A percentile compares a stretch with the other conserved stretches of the same genome.
Conservation (phyloP, 2,797 vertebrate species). For the Enteromius paludinosus region DNA sequence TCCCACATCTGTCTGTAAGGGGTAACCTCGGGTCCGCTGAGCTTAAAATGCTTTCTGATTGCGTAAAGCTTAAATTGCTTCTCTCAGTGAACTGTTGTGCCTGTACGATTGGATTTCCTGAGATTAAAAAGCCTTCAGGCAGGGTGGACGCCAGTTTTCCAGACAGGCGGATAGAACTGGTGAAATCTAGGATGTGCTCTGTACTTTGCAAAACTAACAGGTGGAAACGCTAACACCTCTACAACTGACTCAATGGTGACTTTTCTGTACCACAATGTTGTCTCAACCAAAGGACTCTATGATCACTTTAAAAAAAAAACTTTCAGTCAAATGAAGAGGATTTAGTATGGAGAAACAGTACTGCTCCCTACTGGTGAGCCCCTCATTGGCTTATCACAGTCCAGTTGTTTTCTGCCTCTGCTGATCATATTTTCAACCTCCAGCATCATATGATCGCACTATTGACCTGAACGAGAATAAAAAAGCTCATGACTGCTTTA, state of each 20-base stretch:
- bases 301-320: neutral
- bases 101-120: constrained; percentile 20
- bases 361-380: constrained; percentile 47
- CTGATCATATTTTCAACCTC: constrained; percentile 30
- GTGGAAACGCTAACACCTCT: constrained; percentile 28
- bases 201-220: constrained; percentile 34
- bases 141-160: constrained; percentile 10
- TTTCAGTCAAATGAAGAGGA: neutral
- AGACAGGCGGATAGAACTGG: neutral
- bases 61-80: constrained; percentile 51
- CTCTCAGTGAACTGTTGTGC: constrained; percentile 22
- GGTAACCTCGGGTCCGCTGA: constrained; percentile 56
- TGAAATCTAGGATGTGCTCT: constrained; percentile 24
- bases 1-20: constrained; percentile 42
- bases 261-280: neutral
- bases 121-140: constrained; percentile 46
- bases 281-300: neutral
- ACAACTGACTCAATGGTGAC: constrained; percentile 16
- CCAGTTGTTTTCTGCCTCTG: constrained; percentile 21
- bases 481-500: constrained; percentile 68
- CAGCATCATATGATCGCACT: constrained; percentile 68
- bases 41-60: constrained; percentile 62
- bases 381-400: constrained; percentile 4
- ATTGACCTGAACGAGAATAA: constrained; percentile 51
- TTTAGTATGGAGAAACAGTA: neutral